These are phyloP conservation scores for Crossoptilon crossoptilon DNA, from an alignment of 2,797 vertebrate species.

Conservation along the genomic window DNA sequence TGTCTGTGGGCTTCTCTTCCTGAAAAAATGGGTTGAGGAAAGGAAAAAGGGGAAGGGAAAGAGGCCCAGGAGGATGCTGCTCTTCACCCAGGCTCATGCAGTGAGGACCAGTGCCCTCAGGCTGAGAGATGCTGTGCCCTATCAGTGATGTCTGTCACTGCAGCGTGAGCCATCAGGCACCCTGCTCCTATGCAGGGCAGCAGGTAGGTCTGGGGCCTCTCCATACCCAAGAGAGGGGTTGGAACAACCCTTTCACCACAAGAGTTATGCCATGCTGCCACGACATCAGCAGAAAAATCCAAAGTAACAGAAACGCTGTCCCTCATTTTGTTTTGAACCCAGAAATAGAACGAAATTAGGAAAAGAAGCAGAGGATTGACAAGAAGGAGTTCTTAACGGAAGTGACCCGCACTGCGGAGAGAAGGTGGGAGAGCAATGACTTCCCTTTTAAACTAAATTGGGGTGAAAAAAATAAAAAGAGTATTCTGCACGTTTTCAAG, in stretches of 20 bases:
- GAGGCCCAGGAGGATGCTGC: background rate
- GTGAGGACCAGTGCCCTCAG: background rate
- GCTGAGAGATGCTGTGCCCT: background rate
- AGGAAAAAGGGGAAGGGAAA: background rate
- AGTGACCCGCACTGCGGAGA: background rate
- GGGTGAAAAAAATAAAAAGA: background rate
- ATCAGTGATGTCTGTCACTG: background rate
- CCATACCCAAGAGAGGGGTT: background rate
- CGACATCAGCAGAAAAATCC: background rate
- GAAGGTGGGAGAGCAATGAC: background rate
- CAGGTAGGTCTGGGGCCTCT: background rate
- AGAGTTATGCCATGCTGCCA: background rate
- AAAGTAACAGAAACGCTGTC: background rate
- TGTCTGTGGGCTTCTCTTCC: background rate
- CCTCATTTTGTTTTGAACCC: background rate
- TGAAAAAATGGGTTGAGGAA: background rate
- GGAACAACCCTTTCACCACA: background rate
- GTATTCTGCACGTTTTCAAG: slow-evolving; percentile 43
- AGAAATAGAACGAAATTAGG: background rate
- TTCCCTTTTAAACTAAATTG: background rate
- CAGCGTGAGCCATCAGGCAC: background rate
- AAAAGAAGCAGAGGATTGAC: background rate
- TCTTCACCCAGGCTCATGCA: background rate
- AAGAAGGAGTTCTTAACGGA: background rate
- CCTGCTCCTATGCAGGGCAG: background rate